These are phyloP conservation scores for Haliclona indistincta DNA, from an alignment of 37 sponge, comb jelly and placozoan genomes.

Conservation along the genomic window DNA sequence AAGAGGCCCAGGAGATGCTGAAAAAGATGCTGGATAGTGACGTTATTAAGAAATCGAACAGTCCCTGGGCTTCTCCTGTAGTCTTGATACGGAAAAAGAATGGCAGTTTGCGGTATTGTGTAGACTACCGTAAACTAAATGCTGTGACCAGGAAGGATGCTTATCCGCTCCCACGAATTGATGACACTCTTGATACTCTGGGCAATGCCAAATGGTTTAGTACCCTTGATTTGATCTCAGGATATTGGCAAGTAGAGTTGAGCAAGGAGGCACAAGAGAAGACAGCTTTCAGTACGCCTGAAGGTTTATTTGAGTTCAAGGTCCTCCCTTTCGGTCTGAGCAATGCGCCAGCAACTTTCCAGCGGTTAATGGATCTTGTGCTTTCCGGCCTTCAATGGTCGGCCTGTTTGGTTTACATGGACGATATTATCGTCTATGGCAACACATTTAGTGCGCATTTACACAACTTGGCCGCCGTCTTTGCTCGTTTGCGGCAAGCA, in stretches of 20 bases:
- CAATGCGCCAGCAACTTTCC: conserved; percentile 47
- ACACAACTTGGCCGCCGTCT: conserved; percentile 14
- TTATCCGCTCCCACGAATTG: conserved; percentile 66
- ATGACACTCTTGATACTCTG: conserved; percentile 55
- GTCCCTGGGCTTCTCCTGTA: conserved; percentile 48
- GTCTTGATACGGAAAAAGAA: conserved; percentile 54
- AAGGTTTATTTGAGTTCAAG: conserved; percentile 42
- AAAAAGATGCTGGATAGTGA: conserved; percentile 10
- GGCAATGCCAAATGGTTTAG: conserved; percentile 37
- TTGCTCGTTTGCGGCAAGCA: conserved; percentile 9
- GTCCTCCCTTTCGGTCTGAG: conserved; percentile 19
- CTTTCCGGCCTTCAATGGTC: conserved; percentile 28
- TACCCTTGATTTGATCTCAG: conserved; percentile 55
- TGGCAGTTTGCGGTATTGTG: conserved; percentile 37
- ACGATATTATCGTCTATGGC: conserved; percentile 31
- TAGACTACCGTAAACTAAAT: conserved; percentile 75
- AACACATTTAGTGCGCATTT: conserved; percentile 19
- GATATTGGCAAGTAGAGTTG: conserved; percentile 73
- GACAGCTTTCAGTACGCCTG: conserved; percentile 70
- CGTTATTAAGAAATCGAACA: conserved; percentile 23
- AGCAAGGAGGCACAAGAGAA: conserved; percentile 14
- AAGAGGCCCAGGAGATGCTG: conserved; percentile 2
- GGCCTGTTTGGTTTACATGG: conserved; percentile 40
- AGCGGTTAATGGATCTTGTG: conserved; percentile 35
- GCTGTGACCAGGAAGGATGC: conserved; percentile 35